Base-by-base conservation (phyloP, 2,797 vertebrate genomes). In the Heterohyrax brucei region DNA sequence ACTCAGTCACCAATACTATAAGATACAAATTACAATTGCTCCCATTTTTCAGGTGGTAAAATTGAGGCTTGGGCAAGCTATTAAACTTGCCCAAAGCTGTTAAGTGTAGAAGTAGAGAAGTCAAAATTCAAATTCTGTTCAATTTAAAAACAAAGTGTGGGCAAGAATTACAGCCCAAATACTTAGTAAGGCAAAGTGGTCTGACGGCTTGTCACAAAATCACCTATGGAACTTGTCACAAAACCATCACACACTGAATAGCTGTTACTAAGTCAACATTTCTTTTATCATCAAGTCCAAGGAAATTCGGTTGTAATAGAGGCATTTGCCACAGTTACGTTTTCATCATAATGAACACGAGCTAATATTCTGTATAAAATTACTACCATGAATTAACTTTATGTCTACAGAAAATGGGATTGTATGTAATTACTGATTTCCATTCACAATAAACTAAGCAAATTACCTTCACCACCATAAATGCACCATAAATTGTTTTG, bases 401-500 rank as follows among this genome's bases (percentile, higher is more conserved):
- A 98, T 99, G 98, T 98, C 98, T 98, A 96, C 89, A 98, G 98
- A 98, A 98, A 99, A 98, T 98, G 97, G 98, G 98, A 98, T 98
- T 98, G 98, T 97, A 98, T 98, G 98, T 98, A 99, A 99, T 99
- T 98, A 99, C 98, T 98, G 98, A 98, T 98, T 98, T 98, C 98
- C 98, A 98, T 98, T 99, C 98, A 98, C 98, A 99, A 99, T 99
- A 98, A 99, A 99, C 98, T 98, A 98, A 99, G 98, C 98, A 99
- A 99, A 99, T 99, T 98, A 98, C 98, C 98, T 98, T 98, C 98
- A 98, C 96, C 97, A 98, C 98, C 98, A 98, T 98, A 98, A 98
- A 98, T 98, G 98, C 94, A 97, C 97, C 97, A 98, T 98, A 98
- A 99, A 99, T 99, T 99, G 98, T 99, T 99, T 98, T 98, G 98